Conservation (phyloP, 2,888 invertebrate genomes). For the Drosophila prolongata region DNA sequence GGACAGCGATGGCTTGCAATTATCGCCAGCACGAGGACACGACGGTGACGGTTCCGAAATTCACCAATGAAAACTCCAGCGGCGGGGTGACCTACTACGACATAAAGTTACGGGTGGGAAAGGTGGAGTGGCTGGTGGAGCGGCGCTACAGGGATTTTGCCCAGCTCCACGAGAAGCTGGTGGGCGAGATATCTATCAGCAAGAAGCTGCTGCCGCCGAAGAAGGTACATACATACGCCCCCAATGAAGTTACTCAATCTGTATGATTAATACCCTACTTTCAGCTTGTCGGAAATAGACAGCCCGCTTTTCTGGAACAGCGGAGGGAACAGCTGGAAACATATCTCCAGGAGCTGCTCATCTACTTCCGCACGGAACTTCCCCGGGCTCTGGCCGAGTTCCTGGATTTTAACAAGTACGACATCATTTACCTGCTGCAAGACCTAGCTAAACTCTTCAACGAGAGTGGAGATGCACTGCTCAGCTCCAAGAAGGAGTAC, state of each 20-base stretch:
- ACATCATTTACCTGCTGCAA: constrained; percentile 92
- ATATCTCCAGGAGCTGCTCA: constrained; percentile 92
- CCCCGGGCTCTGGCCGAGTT: constrained; percentile 93
- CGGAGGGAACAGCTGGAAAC: constrained; percentile 91
- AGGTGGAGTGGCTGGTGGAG: constrained; percentile 92
- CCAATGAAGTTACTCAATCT: neutral
- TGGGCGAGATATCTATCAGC: constrained; percentile 91
- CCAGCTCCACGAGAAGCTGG: constrained; percentile 93
- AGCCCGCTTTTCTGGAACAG: constrained; percentile 93
- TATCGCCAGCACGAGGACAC: constrained; percentile 89
- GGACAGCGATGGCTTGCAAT: constrained; percentile 89
- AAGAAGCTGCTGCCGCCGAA: constrained; percentile 96
- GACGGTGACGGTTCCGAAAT: constrained; percentile 88
- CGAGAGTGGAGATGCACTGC: constrained; percentile 89
- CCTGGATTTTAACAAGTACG: constrained; percentile 94
- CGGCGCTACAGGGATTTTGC: constrained; percentile 95
- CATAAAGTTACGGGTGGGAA: constrained; percentile 88
- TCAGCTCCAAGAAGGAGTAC: constrained; percentile 87
- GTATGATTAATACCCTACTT: neutral
- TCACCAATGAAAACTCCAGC: constrained; percentile 85
- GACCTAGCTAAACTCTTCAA: constrained; percentile 92
- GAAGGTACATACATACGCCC: constrained; percentile 85
- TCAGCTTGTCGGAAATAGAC: constrained; percentile 89
- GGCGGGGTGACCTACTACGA: constrained; percentile 89
- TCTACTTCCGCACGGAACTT: constrained; percentile 90